phyloP scores from a whole-genome alignment of 2,113 vertebrate genomes.

The Gymnorhina tibicen region DNA sequence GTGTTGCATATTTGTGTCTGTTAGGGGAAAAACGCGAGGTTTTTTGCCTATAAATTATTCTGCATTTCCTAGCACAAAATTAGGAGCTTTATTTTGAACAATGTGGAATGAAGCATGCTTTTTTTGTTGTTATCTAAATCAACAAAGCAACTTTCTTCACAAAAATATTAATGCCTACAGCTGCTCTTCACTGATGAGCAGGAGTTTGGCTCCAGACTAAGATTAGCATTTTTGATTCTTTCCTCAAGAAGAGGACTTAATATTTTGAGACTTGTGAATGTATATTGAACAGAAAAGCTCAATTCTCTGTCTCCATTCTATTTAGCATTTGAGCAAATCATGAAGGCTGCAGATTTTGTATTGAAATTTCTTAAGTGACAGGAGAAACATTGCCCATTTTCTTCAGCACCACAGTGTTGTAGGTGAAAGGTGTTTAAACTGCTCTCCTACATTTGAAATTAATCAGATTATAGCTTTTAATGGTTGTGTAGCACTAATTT shows the following conservation, averaged over 20 bases:
- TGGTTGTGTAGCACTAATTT: neutral
- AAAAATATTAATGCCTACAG: neutral
- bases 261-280: neutral
- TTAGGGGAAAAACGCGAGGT: neutral
- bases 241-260: neutral
- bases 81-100: conserved; percentile 37
- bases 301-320: neutral
- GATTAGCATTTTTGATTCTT: neutral
- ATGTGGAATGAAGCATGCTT: conserved; percentile 16
- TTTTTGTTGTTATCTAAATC: neutral
- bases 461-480: neutral
- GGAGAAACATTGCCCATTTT: neutral
- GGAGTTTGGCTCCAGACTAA: neutral
- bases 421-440: conserved; percentile 1
- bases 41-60: conserved; percentile 46
- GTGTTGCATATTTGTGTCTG: neutral
- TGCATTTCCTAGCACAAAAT: conserved; percentile 43
- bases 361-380: neutral
- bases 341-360: neutral
- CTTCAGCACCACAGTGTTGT: neutral
- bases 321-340: neutral
- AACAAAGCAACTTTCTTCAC: neutral
- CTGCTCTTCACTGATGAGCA: neutral
- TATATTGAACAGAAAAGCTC: neutral
- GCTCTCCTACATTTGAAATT: neutral